These are phyloP conservation scores for Tethea ocularis DNA, from an alignment of 2,888 invertebrate species.

Conservation along the genomic window DNA sequence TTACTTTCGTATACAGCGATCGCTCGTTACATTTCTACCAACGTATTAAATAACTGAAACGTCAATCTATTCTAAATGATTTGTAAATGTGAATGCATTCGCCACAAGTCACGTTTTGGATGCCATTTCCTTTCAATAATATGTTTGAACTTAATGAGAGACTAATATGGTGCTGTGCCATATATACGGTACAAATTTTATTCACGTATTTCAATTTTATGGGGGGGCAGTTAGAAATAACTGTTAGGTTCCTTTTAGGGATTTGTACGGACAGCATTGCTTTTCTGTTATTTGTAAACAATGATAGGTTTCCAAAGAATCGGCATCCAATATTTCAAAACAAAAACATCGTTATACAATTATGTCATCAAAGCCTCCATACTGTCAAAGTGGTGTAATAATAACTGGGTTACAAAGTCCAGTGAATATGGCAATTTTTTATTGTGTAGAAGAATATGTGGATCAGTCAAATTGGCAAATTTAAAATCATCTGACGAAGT, in stretches of 20 bases:
- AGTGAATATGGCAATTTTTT: conserved; percentile 16
- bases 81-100: conserved; percentile 17
- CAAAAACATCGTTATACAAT: conserved; percentile 36
- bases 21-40: conserved; percentile 29
- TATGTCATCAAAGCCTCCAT: conserved; percentile 37
- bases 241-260: conserved; percentile 56
- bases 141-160: conserved; percentile 55
- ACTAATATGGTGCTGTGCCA: conserved; percentile 56
- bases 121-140: conserved; percentile 69
- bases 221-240: conserved; percentile 59
- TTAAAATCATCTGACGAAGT: conserved; percentile 16
- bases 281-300: conserved; percentile 64
- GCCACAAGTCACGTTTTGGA: conserved; percentile 64
- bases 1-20: conserved; percentile 46
- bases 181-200: conserved; percentile 59
- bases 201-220: conserved; percentile 59
- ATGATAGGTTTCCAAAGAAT: conserved; percentile 22
- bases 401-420: conserved; percentile 23
- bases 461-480: conserved; percentile 23
- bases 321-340: conserved; percentile 29
- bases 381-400: conserved; percentile 27
- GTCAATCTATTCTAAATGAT: conserved; percentile 29
- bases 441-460: conserved; percentile 29
- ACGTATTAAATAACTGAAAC: conserved; percentile 27
- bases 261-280: conserved; percentile 18